Evolutionary conservation across 1,140 invertebrate species (phyloP).

Genomic region (Drosophila equinoxialis): DNA sequence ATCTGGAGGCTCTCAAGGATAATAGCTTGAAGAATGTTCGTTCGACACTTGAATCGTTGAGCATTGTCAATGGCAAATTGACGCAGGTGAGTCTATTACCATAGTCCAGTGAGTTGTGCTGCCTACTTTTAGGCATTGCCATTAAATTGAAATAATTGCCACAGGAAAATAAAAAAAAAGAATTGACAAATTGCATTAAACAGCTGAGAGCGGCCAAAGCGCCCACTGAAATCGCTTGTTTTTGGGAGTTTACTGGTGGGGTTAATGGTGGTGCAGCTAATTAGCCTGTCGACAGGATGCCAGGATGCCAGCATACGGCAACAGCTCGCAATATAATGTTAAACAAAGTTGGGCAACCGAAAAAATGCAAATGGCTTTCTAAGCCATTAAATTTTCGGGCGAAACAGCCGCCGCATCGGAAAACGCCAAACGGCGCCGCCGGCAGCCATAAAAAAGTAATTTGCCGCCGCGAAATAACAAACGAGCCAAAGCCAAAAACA

Average conservation of each 20-base stretch:
- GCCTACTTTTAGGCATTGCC: constrained; percentile 40
- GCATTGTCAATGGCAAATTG: constrained; percentile 91
- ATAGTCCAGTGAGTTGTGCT: constrained; percentile 1
- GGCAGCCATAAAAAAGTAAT: constrained; percentile 79
- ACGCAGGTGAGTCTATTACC: constrained; percentile 82
- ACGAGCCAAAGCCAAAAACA: constrained; percentile 80
- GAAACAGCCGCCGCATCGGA: constrained; percentile 58
- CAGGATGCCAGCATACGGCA: constrained; percentile 33
- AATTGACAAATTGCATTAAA: constrained; percentile 34
- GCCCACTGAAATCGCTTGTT: neutral
- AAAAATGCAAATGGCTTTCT: constrained; percentile 81
- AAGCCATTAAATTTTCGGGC: constrained; percentile 76
- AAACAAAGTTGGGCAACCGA: constrained; percentile 72
- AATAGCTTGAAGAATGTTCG: constrained; percentile 89
- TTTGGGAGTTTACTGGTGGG: neutral
- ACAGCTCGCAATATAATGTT: constrained; percentile 64
- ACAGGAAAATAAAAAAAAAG: constrained; percentile 4
- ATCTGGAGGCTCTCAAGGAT: constrained; percentile 89
- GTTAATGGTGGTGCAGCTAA: constrained; percentile 15
- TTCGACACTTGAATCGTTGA: constrained; percentile 90
- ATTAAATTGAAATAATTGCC: neutral
- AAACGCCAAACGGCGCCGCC: constrained; percentile 27
- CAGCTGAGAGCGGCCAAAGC: neutral
- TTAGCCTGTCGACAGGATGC: constrained; percentile 34
- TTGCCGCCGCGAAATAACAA: constrained; percentile 79